A percentile compares a stretch with the other conserved stretches of the same genome.
These are phyloP conservation scores for Caenorhabditis tropicalis DNA, from an alignment of 1,140 invertebrate genomes.

Conservation along the genomic window DNA sequence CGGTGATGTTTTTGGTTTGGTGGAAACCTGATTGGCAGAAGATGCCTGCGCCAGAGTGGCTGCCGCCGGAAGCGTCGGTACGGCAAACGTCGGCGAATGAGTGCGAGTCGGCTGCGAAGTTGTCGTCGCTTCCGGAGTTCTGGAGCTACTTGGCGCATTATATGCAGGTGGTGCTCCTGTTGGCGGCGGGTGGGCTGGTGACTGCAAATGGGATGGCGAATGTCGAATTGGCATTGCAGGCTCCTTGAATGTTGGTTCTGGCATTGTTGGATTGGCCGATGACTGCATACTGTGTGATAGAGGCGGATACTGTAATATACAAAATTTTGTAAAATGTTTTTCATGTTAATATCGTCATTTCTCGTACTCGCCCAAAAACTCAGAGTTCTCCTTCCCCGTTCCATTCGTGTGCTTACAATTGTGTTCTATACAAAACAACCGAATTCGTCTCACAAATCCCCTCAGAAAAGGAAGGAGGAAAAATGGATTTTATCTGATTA, in stretches of 20 bases:
- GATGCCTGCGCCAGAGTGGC: neutral
- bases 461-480: too few species aligned
- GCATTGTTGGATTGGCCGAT: neutral
- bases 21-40: neutral
- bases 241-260: slow-evolving; percentile 30
- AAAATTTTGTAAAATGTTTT: neutral
- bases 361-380: neutral
- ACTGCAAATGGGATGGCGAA: neutral
- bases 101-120: neutral
- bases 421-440: too few species aligned
- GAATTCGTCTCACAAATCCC: too few species aligned
- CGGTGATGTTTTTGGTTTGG: slow-evolving; percentile 14
- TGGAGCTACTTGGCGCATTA: neutral
- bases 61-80: neutral
- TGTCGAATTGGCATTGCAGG: neutral
- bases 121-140: neutral
- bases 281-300: slow-evolving; percentile 2
- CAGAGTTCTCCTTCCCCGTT: too few species aligned
- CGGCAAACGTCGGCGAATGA: neutral
- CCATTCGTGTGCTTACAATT: too few species aligned
- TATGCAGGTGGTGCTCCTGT: neutral
- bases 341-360: neutral
- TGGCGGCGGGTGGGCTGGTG: neutral
- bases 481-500: neutral
- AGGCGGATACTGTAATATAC: neutral